phyloP scores from a whole-genome alignment of 2,113 vertebrate species.

The Cyanoramphus novaezelandiae region DNA sequence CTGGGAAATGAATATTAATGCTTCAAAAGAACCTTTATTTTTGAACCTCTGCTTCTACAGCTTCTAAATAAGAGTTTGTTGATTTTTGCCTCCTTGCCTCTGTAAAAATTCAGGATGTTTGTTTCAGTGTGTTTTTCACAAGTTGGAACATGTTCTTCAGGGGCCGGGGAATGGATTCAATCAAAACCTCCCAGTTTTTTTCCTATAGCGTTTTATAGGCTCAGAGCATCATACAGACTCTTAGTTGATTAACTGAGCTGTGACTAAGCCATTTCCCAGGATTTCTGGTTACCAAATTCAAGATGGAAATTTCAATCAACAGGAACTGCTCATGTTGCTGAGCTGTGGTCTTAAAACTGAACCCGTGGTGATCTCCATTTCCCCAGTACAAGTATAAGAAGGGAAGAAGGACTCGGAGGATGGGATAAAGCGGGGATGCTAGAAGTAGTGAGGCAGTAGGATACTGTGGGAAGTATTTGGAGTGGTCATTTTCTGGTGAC shows the following conservation, averaged over 20 bases:
- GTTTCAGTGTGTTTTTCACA: neutral
- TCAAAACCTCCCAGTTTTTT: neutral
- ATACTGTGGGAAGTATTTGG: neutral
- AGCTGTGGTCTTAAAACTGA: neutral
- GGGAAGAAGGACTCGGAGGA: neutral
- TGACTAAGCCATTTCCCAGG: conserved; percentile 32
- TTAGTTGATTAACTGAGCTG: conserved; percentile 11
- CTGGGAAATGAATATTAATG: conserved; percentile 54
- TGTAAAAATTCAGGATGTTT: neutral
- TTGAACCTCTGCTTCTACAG: neutral
- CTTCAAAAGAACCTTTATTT: conserved; percentile 28
- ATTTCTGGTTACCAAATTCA: conserved; percentile 36
- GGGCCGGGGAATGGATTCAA: neutral
- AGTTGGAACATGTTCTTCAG: neutral
- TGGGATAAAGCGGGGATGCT: neutral
- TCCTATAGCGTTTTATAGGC: neutral
- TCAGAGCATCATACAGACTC: neutral
- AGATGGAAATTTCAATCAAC: conserved; percentile 1
- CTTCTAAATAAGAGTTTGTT: neutral
- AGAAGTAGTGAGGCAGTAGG: neutral
- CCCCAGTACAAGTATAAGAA: too few relatives aligned
- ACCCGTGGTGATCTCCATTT: neutral
- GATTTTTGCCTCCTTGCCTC: neutral
- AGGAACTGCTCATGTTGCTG: neutral
- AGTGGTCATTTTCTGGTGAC: neutral